phyloP scores from a whole-genome alignment of 2,113 vertebrate genomes.

The Verasper variegatus region DNA sequence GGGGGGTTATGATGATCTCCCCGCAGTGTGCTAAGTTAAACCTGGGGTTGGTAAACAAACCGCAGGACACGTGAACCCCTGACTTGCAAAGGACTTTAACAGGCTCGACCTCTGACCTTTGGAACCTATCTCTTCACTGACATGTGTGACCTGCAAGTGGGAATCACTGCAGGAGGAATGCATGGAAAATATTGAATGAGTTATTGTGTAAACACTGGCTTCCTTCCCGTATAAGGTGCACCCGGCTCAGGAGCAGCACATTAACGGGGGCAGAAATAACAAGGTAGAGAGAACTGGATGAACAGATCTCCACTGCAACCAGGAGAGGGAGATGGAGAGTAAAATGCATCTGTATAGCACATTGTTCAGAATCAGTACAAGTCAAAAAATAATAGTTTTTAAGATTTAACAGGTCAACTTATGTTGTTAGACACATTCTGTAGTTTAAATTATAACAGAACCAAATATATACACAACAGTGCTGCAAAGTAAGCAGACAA shows the following conservation, averaged over 20 bases:
- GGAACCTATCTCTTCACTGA: conserved; percentile 2
- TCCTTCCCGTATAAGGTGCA: conserved; percentile 47
- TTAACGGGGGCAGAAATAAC: conserved; percentile 30
- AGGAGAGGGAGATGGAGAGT: conserved; percentile 59
- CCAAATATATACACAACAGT: too few species aligned
- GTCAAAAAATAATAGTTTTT: too few species aligned
- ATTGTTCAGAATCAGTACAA: not conserved
- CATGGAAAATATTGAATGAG: conserved; percentile 11
- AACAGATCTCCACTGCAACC: conserved; percentile 17
- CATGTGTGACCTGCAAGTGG: conserved; percentile 4
- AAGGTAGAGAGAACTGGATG: conserved; percentile 25
- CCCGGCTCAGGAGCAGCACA: conserved; percentile 12
- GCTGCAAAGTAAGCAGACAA: not conserved
- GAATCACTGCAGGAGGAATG: conserved; percentile 14
- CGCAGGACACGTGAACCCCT: conserved; percentile 25
- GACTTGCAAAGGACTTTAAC: conserved; percentile 37
- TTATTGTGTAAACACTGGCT: conserved; percentile 29
- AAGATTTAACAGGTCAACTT: too few species aligned
- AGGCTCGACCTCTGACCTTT: conserved; percentile 54
- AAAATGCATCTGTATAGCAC: not conserved
- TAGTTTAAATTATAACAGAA: not conserved
- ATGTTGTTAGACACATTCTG: not conserved
- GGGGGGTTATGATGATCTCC: conserved; percentile 23
- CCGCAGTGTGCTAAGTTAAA: conserved; percentile 48
- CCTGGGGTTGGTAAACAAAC: conserved; percentile 54